phyloP scores from a whole-genome alignment of 2,113 vertebrate genomes.

The Lanius collurio region DNA sequence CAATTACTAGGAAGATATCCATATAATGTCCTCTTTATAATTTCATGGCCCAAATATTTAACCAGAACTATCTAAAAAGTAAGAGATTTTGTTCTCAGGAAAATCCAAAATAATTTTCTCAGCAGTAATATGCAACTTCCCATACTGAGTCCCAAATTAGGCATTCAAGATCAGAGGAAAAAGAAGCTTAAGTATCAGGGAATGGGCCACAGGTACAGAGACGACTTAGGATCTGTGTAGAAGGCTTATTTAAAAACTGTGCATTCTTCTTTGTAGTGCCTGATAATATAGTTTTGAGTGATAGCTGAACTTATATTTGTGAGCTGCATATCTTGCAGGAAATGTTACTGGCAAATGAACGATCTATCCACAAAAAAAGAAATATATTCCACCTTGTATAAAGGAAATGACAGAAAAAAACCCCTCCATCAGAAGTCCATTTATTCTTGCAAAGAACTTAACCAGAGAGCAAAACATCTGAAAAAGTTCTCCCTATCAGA shows the following conservation, averaged over 20 bases:
- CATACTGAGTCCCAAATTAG: not conserved
- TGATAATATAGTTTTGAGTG: not conserved
- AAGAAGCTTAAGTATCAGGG: not conserved
- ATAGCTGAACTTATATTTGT: not conserved
- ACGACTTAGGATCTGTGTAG: not conserved
- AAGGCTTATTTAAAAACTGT: not conserved
- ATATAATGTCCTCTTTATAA: not conserved
- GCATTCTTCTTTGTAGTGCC: not conserved
- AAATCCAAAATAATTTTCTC: not conserved
- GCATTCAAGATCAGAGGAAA: not conserved
- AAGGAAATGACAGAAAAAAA: not conserved
- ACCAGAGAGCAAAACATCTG: not conserved
- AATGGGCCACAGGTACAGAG: not conserved
- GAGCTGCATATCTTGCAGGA: not conserved
- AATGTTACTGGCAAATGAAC: not conserved
- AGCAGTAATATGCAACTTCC: not conserved
- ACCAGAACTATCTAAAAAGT: not conserved
- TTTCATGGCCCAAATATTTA: not conserved
- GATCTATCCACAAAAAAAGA: not conserved
- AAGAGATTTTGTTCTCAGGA: not conserved
- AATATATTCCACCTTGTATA: not conserved
- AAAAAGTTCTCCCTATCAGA: not conserved
- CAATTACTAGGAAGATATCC: not conserved
- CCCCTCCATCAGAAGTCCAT: not conserved
- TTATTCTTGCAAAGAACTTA: not conserved